A percentile compares a stretch with the other conserved stretches of the same genome.
Evolutionary conservation across 1,140 invertebrate genomes (phyloP).

Genomic region (Frieseomelitta varia): DNA sequence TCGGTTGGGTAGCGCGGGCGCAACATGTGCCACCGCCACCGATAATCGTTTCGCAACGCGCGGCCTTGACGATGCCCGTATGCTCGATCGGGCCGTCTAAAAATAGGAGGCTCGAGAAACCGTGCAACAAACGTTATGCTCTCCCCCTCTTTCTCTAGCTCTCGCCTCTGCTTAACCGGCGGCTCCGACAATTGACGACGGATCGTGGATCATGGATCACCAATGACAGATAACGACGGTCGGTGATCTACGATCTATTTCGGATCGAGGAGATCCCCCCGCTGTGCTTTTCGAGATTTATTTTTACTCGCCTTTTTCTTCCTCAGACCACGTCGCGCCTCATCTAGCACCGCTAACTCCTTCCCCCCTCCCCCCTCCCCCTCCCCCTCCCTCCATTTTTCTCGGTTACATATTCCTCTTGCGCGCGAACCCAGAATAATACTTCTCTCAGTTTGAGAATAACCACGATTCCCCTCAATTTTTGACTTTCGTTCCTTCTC

Average conservation of each 20-base stretch:
- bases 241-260: conserved; percentile 48
- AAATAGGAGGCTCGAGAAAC: conserved; percentile 63
- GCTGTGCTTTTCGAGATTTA: conserved; percentile 17
- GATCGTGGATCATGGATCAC: background rate
- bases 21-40: conserved; percentile 53
- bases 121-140: conserved; percentile 63
- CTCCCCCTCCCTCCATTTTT: background rate
- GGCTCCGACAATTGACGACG: conserved; percentile 45
- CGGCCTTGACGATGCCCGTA: conserved; percentile 73
- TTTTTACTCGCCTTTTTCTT: conserved; percentile 13
- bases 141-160: background rate
- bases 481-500: background rate
- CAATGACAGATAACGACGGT: conserved; percentile 41
- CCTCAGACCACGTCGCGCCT: background rate
- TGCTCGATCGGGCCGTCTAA: conserved; percentile 64
- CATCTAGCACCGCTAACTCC: too few species aligned
- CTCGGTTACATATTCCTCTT: background rate
- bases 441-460: background rate
- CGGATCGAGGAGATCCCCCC: conserved; percentile 8
- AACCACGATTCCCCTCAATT: conserved; percentile 3
- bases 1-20: conserved; percentile 25
- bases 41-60: conserved; percentile 71
- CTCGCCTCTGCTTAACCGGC: conserved; percentile 39
- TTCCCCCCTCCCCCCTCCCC: accelerated
- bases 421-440: background rate